Evolutionary conservation across 2,888 invertebrate species (phyloP).

Genomic region (Metalampra italica): DNA sequence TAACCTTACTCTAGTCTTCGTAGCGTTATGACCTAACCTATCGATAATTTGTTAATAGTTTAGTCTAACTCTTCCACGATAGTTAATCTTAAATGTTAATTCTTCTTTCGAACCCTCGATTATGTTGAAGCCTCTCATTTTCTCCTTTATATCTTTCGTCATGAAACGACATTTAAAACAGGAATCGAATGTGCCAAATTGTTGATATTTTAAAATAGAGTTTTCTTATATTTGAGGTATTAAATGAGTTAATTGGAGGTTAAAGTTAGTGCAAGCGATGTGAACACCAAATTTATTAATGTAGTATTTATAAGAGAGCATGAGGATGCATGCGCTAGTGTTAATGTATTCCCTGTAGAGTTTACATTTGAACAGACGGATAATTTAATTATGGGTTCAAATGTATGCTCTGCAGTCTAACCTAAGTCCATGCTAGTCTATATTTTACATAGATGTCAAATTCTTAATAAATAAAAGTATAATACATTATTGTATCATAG

Average conservation of each 20-base stretch:
- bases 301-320: conserved; percentile 31
- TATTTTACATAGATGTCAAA: conserved; percentile 75
- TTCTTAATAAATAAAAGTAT: conserved; percentile 47
- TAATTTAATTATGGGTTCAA: conserved; percentile 10
- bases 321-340: conserved; percentile 25
- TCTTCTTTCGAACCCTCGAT: background rate
- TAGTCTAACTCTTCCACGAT: conserved; percentile 13
- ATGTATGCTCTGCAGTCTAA: conserved; percentile 6
- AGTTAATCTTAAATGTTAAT: conserved; percentile 2
- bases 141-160: background rate
- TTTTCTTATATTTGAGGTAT: conserved; percentile 47
- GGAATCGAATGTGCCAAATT: conserved; percentile 71
- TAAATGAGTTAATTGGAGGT: conserved; percentile 33
- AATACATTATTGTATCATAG: conserved; percentile 64
- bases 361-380: conserved; percentile 15
- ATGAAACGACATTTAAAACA: conserved; percentile 32
- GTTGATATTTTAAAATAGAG: conserved; percentile 57
- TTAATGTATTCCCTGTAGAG: conserved; percentile 20
- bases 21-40: conserved; percentile 39
- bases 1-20: conserved; percentile 48
- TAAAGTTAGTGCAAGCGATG: conserved; percentile 54
- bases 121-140: no score
- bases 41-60: conserved; percentile 20
- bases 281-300: conserved; percentile 64
- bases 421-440: conserved; percentile 28